A percentile compares a stretch with the other conserved stretches of the same genome.
These are phyloP conservation scores for Entomobrya multifasciata DNA, from an alignment of 2,888 invertebrate genomes.

Conservation along the genomic window DNA sequence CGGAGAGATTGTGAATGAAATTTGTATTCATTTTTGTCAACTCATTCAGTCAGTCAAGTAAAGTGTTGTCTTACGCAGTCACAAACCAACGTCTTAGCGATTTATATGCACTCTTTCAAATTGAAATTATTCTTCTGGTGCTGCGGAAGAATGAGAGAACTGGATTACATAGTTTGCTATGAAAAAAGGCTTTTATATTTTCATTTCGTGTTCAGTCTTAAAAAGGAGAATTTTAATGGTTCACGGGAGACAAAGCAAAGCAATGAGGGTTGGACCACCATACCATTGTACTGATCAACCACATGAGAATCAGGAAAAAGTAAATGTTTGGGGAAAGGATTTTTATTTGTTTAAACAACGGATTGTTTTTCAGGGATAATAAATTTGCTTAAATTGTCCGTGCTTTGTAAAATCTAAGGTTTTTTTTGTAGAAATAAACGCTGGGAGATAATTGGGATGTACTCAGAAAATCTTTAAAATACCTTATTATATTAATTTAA, in stretches of 20 bases:
- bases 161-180: constrained; percentile 21
- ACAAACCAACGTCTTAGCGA: no score
- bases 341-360: neutral
- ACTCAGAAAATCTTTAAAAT: neutral
- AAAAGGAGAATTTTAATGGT: constrained; percentile 37
- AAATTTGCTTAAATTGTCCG: constrained; percentile 14
- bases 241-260: neutral
- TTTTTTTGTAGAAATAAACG: no score
- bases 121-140: no score
- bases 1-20: constrained; percentile 16
- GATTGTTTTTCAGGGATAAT: neutral
- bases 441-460: no score
- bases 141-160: no score
- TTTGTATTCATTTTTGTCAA: constrained; percentile 24
- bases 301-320: neutral
- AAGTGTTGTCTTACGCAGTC: constrained; percentile 10
- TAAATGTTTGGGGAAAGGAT: neutral
- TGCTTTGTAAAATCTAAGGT: no score
- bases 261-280: constrained; percentile 19
- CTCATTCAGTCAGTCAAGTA: constrained; percentile 36
- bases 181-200: neutral
- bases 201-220: constrained; percentile 38
- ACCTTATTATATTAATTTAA: neutral
- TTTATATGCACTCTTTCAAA: no score
- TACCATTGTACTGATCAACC: neutral